These are phyloP conservation scores for Blastobasis lacticolella DNA, from an alignment of 2,888 invertebrate species.

Conservation along the genomic window DNA sequence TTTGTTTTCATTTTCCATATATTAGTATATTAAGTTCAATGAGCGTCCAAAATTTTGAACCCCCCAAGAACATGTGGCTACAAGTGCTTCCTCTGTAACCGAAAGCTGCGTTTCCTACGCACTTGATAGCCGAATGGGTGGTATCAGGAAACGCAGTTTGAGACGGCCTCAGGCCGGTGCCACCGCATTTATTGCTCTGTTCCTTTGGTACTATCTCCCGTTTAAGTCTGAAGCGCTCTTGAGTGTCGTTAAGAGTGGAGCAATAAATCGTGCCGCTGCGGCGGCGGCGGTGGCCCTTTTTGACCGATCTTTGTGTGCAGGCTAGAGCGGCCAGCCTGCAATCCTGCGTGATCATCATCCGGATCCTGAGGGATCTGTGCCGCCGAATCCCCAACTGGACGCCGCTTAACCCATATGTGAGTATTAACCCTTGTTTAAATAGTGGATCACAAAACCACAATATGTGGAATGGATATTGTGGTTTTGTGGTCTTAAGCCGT, in stretches of 20 bases:
- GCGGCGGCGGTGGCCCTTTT: conserved; percentile 7
- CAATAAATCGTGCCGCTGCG: conserved; percentile 26
- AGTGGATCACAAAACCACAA: too few relatives aligned
- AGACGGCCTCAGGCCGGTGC: conserved; percentile 3
- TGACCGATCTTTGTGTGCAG: conserved; percentile 56
- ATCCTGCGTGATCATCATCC: conserved; percentile 96
- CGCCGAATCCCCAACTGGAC: conserved; percentile 96
- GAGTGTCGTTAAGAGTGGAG: conserved; percentile 17
- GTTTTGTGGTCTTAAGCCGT: too few relatives aligned
- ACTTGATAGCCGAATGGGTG: conserved; percentile 44
- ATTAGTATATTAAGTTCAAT: conserved; percentile 24
- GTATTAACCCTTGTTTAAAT: conserved; percentile 28
- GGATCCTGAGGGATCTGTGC: conserved; percentile 96
- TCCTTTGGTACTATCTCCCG: conserved; percentile 8
- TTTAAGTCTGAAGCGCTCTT: too few relatives aligned
- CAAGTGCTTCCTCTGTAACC: conserved; percentile 41
- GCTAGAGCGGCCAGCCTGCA: conserved; percentile 97
- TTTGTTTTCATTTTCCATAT: conserved; percentile 50
- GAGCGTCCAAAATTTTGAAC: conserved; percentile 15
- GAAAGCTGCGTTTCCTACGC: conserved; percentile 60
- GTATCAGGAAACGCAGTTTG: conserved; percentile 54
- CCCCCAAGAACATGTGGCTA: conserved; percentile 71
- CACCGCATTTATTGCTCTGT: conserved; percentile 41
- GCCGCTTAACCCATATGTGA: conserved; percentile 94
- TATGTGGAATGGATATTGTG: too few relatives aligned